Evolutionary conservation across 2,113 vertebrate genomes (phyloP).

Genomic region (Petroica traversi): DNA sequence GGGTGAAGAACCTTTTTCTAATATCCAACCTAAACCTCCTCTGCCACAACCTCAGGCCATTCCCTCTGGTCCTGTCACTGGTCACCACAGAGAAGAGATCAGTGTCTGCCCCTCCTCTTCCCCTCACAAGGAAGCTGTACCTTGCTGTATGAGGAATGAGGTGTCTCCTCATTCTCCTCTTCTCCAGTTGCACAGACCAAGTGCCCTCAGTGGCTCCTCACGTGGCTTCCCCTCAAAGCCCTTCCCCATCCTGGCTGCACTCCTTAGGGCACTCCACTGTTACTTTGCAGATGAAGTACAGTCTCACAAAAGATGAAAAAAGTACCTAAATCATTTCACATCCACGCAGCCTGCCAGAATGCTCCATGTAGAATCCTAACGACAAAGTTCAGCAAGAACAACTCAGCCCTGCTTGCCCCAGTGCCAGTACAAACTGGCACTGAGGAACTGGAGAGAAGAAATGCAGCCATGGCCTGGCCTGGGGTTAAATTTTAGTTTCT

Average conservation of each 20-base stretch:
- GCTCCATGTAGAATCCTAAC: not conserved
- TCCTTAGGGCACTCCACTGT: not conserved
- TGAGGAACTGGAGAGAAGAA: not conserved
- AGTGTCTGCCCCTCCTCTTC: not conserved
- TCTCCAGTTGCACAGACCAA: not conserved
- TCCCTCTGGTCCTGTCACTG: accelerated
- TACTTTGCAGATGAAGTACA: not conserved
- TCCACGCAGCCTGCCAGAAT: not conserved
- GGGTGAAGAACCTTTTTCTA: not conserved
- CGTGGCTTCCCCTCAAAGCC: not conserved
- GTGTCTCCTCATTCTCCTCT: not conserved
- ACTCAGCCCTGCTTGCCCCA: not conserved
- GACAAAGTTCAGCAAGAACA: not conserved
- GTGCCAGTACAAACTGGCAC: not conserved
- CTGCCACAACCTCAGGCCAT: not conserved
- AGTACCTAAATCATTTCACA: not conserved
- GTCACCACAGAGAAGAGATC: not conserved
- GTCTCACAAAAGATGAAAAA: not conserved
- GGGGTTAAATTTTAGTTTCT: not conserved
- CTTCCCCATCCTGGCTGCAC: not conserved
- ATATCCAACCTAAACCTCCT: not conserved
- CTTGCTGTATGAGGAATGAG: not conserved
- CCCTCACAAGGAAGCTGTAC: not conserved
- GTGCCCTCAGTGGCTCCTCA: not conserved
- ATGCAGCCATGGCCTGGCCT: not conserved